Base-by-base conservation (phyloP, 2,888 invertebrate genomes). In the Aporophyla lueneburgensis region DNA sequence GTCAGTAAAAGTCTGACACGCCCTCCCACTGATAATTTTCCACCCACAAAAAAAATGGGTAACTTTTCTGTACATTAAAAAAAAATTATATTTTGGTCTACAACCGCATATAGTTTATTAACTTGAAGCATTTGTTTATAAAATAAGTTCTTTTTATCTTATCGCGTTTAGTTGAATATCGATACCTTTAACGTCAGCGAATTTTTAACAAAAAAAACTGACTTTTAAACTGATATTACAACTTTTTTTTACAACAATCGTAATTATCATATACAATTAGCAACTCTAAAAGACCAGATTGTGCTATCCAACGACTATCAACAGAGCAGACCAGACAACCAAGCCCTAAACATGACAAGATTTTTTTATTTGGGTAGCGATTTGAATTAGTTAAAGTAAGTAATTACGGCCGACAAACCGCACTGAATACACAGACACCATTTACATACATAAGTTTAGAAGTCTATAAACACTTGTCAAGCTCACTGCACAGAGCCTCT, bases 401-500 rank as follows among this genome's bases (percentile, higher is more conserved):
- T 53, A 53, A 27, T 33, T 54, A 33, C 7, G 19, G 14, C 12
- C 7, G 19, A 6, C 9, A 40, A 58, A 49, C 43, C 33, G 46
- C 40, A 6, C 40, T 46, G 1, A 71, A 54, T 43, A 51, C 21
- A 43, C 12, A 56, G 6, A 4, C 7, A 46, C 5, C 16, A 5
- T 51, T 70, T 61, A 63, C 76, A 40, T 58, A 33, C 21, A 49
- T 27, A 49, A 40, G 1, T 43, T 62, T n/a, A n/a, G 3, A 54
- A 46, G 16, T 49, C n/a, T 24, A 46, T n/a, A 40, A 33, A 59
- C 59, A 59, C 21, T 33, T 27, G 54, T 4, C 71, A 61, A 76
- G 40, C 59, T 63, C 40, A 43, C 69, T 43, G 49, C 59, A 54
- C 40, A 51, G 19, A 66, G 24, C 54, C 75, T 51, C 58, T 82